Evolutionary conservation across 2,113 vertebrate species (phyloP).

Genomic region (Chloebia gouldiae): DNA sequence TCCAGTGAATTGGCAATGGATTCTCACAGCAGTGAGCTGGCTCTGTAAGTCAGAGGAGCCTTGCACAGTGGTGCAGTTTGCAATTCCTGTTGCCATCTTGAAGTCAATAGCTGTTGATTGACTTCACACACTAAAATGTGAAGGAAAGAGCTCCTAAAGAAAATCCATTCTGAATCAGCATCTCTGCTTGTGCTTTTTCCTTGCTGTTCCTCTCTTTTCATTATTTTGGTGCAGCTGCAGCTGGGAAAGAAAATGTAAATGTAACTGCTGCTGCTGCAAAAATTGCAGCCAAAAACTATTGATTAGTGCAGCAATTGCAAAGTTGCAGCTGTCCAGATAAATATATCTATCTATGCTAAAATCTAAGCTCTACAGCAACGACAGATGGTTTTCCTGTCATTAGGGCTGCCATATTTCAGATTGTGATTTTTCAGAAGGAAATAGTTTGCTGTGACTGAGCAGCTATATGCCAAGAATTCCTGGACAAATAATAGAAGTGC

Average conservation of each 20-base stretch:
- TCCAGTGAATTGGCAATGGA: neutral
- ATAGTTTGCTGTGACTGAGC: neutral
- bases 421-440: conserved; percentile 9
- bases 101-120: neutral
- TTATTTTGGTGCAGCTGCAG: conserved; percentile 6
- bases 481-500: neutral
- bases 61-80: neutral
- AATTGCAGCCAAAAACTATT: conserved; percentile 43
- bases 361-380: neutral
- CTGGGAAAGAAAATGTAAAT: neutral
- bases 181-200: neutral
- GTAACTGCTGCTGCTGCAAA: conserved; percentile 46
- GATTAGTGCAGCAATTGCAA: conserved; percentile 50
- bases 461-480: neutral
- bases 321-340: conserved; percentile 51
- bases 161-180: neutral
- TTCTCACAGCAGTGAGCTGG: neutral
- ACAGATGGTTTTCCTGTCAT: conserved; percentile 45
- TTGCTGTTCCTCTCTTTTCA: neutral
- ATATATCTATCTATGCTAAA: neutral
- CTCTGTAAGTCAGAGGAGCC: neutral
- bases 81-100: neutral
- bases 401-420: conserved; percentile 5
- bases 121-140: neutral
- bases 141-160: neutral